Percentiles rank a stretch among this genome's conserved stretches.
Evolutionary conservation across 2,113 vertebrate genomes (phyloP).

Genomic region (Nannospalax galili): DNA sequence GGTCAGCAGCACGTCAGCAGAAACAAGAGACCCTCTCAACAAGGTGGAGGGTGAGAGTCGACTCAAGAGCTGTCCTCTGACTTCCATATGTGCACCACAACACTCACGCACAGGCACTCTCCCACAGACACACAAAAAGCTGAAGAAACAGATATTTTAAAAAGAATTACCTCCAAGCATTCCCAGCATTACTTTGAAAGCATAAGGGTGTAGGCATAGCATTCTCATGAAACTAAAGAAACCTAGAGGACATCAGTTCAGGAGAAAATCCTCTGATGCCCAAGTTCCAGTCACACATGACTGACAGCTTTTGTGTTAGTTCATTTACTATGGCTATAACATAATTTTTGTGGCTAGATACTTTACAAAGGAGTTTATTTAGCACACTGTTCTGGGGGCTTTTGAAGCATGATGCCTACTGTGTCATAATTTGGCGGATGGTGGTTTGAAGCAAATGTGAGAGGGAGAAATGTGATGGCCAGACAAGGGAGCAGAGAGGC

Average conservation of each 20-base stretch:
- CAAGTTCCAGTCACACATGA: background rate
- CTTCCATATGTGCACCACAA: background rate
- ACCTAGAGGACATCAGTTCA: background rate
- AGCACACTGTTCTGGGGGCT: background rate
- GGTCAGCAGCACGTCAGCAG: background rate
- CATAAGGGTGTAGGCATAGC: rapidly evolving
- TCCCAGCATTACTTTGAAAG: background rate
- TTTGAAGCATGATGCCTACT: background rate
- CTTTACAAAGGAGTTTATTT: background rate
- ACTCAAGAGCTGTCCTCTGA: background rate
- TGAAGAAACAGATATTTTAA: background rate
- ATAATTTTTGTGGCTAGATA: background rate
- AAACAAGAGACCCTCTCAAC: background rate
- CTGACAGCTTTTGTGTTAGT: background rate
- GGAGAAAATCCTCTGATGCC: background rate
- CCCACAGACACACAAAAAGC: background rate
- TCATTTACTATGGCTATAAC: background rate
- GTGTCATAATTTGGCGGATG: background rate
- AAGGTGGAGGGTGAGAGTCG: background rate
- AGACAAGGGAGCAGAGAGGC: background rate
- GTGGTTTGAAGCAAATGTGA: background rate
- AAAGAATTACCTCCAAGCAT: background rate
- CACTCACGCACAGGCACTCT: background rate
- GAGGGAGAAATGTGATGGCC: background rate
- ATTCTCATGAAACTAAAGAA: background rate